These are phyloP conservation scores for Acinonyx jubatus DNA, from an alignment of 2,113 vertebrate genomes.

Conservation along the genomic window DNA sequence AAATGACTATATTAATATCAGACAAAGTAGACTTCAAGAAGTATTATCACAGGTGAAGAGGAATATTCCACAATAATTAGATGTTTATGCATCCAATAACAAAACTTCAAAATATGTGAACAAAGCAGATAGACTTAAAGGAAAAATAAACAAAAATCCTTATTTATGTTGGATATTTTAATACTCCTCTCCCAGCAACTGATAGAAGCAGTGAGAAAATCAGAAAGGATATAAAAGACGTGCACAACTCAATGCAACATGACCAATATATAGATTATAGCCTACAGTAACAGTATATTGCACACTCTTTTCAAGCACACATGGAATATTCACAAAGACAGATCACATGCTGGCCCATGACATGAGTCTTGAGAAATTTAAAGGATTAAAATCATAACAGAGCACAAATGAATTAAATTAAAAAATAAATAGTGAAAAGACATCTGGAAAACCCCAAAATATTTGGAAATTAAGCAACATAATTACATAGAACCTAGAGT, in stretches of 20 bases:
- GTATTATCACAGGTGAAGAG: not conserved
- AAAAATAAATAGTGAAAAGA: not conserved
- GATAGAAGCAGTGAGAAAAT: not conserved
- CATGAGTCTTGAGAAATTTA: not conserved
- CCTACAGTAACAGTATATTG: not conserved
- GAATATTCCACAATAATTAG: not conserved
- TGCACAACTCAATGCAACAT: not conserved
- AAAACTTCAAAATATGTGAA: not conserved
- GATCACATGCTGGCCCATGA: not conserved
- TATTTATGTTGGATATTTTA: not conserved
- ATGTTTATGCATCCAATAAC: not conserved
- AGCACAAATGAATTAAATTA: not conserved
- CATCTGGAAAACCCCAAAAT: not conserved
- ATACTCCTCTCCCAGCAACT: not conserved
- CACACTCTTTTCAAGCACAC: not conserved
- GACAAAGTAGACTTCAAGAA: not conserved
- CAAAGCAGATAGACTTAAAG: not conserved
- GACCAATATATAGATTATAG: not conserved
- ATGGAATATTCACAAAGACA: not conserved
- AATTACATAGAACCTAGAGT: not conserved
- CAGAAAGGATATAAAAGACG: not conserved
- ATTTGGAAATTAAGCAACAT: not conserved
- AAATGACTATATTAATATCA: not conserved
- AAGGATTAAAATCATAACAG: not conserved
- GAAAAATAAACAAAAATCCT: not conserved